Evolutionary conservation across 1,140 invertebrate species (phyloP), one percentile per base, ranked within the genome.

Genomic region (Penaeus japonicus): DNA sequence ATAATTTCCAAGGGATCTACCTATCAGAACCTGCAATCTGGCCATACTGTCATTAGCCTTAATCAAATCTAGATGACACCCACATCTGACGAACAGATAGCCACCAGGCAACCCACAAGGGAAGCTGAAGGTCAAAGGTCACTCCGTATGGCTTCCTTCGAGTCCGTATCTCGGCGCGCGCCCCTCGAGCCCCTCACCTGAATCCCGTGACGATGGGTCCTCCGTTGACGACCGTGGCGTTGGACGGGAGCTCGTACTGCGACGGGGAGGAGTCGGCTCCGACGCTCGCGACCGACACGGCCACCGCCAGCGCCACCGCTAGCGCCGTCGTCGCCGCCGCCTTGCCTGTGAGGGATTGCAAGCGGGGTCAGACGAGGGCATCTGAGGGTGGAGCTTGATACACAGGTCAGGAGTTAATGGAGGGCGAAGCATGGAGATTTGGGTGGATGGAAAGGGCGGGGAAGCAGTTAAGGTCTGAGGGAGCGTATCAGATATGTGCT

Each of bases 151-250:
- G 18, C 39, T 62, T 65, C 81, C 15, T 35, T 47, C 15, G 4
- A 12, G 22, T 24, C 77, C 54, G 18, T 35, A 17, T 35, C 75
- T 32, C 18, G 4, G 7, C 75, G 15, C 15, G 30, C 0, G 0
- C 1, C 32, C 24, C n/a, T 18, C 20, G n/a, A 17, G 1, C 20
- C 17, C 54, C 90, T 82, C 24, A 90, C 90, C 90, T 90, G 90
- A 90, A 90, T 24, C 90, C 90, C n/a, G 90, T 90, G 62, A 89
- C 78, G 47, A 90, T 90, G 24, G 89, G 90, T 5, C 90, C 90
- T 79, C 88, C 88, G 65, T 90, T 90, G 82, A 90, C 85, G 54
- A 89, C 90, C 20, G 90, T 85, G 35, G 90, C 81, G 82, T 90
- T 90, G 54, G 90, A 90, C 27, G 90, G 90, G 17, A 90, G 82